These are phyloP conservation scores for Perizoma flavofasciatum DNA, from an alignment of 2,888 invertebrate genomes.

Conservation along the genomic window DNA sequence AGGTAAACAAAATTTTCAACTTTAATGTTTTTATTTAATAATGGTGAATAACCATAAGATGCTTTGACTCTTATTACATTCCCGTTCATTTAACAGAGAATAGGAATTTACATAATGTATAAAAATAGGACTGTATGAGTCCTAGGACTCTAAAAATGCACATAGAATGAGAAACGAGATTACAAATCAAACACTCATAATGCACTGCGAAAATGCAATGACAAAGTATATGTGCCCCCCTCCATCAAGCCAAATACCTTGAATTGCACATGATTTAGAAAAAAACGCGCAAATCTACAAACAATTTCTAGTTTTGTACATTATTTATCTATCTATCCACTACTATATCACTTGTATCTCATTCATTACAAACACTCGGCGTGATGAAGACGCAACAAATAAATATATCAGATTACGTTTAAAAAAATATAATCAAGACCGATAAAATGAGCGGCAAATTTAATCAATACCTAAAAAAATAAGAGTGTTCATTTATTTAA, in stretches of 20 bases:
- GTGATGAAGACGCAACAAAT: conserved; percentile 63
- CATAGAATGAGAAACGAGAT: conserved; percentile 75
- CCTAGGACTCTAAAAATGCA: conserved; percentile 78
- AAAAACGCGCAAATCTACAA: conserved; percentile 74
- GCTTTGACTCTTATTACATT: conserved; percentile 76
- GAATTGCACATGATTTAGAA: conserved; percentile 80
- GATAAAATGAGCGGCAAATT: conserved; percentile 63
- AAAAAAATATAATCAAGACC: conserved; percentile 57
- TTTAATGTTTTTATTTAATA: conserved; percentile 77
- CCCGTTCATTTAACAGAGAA: conserved; percentile 77
- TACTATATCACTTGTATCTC: conserved; percentile 75
- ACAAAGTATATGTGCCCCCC: conserved; percentile 65
- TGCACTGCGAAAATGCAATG: conserved; percentile 81
- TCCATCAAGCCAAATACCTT: conserved; percentile 63
- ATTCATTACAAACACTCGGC: conserved; percentile 62
- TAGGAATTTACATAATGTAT: conserved; percentile 81
- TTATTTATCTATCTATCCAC: conserved; percentile 70
- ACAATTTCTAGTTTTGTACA: conserved; percentile 79
- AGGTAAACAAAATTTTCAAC: conserved; percentile 49
- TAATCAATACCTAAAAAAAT: conserved; percentile 68
- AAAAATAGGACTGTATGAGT: conserved; percentile 83
- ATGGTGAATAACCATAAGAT: conserved; percentile 75
- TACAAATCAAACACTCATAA: conserved; percentile 69
- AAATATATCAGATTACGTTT: conserved; percentile 68
- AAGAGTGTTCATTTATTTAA: conserved; percentile 64